Base-by-base conservation (phyloP, 2,113 vertebrate species). In the Pogonocichla stellata region DNA sequence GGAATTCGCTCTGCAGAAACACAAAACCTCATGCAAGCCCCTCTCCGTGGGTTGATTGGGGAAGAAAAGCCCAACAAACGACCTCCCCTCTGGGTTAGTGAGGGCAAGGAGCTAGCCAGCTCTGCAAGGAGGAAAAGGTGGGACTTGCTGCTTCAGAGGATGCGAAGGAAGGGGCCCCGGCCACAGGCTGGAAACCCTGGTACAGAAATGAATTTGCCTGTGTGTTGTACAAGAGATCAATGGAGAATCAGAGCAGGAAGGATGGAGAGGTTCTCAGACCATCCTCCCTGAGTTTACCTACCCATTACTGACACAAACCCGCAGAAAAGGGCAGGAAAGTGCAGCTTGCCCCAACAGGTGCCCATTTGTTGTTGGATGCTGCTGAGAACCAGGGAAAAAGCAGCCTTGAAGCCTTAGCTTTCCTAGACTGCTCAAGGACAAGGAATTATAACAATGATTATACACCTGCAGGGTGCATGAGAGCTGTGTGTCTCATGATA, bases 121-220 rank as follows among this genome's bases (percentile, higher is more conserved):
- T 71, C 88, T 62, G 72, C 56, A 28, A 95, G 88, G 38, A 96
- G 90, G 94, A 96, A 95, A 96, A 96, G 93, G 96, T 95, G 95
- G 94, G 95, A 95, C 90, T 86, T 14, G 12, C 51, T 74, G 47
- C 95, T 71, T 10, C 60, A 23, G 92, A 97, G 94, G 96, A 96
- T 95, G 88, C 22, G 0, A 91, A 93, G 94, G 96, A 97, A 96
- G 96, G 47, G 94, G 96, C 95, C 96, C 93, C 92, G 51, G 71
- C 66, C 42, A 12, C 50, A 54, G 47, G 43, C 75, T 88, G 24
- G 20, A 34, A 85, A 9, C 42, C 14, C 11, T 54, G 33, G 11
- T 36, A 58, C 19, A 43, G 62, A 80, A 73, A 25, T 72, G 57
- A 57, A 57, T 75, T 33, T 3, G 2, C 69, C 53, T 0, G 1